Evolutionary conservation across 2,888 invertebrate species (phyloP).

Genomic region (Scelioninae gen. 2): DNA sequence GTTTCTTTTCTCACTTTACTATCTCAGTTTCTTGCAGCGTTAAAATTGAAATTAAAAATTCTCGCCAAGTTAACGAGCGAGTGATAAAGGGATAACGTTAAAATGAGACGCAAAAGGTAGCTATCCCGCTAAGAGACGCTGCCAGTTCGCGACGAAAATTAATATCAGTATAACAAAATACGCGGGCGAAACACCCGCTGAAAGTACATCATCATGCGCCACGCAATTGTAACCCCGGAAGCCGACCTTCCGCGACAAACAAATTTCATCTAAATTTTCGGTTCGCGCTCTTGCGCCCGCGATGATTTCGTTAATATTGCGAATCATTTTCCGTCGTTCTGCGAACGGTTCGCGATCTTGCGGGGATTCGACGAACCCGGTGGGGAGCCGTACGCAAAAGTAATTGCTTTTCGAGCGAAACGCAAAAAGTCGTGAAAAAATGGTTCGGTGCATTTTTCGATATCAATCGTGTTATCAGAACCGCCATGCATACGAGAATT

Average conservation of each 20-base stretch:
- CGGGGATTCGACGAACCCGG: slow-evolving; percentile 10
- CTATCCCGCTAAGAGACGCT: slow-evolving; percentile 60
- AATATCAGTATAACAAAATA: slow-evolving; percentile 65
- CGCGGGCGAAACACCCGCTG: slow-evolving; percentile 60
- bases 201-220: slow-evolving; percentile 62
- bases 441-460: slow-evolving; percentile 61
- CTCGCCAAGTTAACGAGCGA: slow-evolving; percentile 67
- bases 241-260: slow-evolving; percentile 59
- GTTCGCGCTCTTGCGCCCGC: slow-evolving; percentile 4
- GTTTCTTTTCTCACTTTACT: slow-evolving; percentile 47
- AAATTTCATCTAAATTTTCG: slow-evolving; percentile 16
- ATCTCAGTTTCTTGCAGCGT: slow-evolving; percentile 57
- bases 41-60: slow-evolving; percentile 70
- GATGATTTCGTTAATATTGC: slow-evolving; percentile 28
- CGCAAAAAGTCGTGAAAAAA: slow-evolving; percentile 53
- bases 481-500: slow-evolving; percentile 63
- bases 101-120: slow-evolving; percentile 64
- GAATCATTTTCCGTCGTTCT: slow-evolving; percentile 15
- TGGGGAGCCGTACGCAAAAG: slow-evolving; percentile 26
- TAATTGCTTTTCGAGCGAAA: slow-evolving; percentile 47
- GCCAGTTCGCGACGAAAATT: slow-evolving; percentile 65
- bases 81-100: slow-evolving; percentile 67
- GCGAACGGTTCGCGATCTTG: slow-evolving; percentile 17
- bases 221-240: slow-evolving; percentile 26
- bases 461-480: slow-evolving; percentile 58